Evolutionary conservation across 2,113 vertebrate genomes (phyloP).

Genomic region (Craseonycteris thonglongyai): DNA sequence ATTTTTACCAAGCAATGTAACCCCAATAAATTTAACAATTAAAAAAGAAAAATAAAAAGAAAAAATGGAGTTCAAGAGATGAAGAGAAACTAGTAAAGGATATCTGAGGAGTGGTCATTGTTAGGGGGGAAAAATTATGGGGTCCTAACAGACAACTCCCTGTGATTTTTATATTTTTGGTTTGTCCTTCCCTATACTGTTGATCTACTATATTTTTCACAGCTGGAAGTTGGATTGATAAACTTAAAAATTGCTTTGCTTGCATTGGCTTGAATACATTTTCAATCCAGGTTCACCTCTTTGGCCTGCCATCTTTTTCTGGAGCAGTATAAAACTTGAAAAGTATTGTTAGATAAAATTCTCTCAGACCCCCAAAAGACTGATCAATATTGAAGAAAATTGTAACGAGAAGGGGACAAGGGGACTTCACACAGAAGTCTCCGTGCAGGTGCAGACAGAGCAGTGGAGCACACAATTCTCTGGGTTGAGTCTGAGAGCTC

Average conservation of each 20-base stretch:
- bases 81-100: background rate
- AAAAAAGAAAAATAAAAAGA: too few species aligned
- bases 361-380: background rate
- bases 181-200: background rate
- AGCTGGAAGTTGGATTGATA: background rate
- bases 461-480: background rate
- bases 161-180: background rate
- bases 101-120: background rate
- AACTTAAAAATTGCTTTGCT: background rate
- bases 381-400: background rate
- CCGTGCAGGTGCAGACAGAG: background rate
- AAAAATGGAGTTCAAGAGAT: background rate
- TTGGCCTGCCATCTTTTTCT: background rate
- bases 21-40: too few species aligned
- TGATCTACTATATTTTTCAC: background rate
- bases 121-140: background rate
- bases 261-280: background rate
- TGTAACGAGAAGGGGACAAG: background rate
- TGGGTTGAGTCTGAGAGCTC: background rate
- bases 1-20: too few species aligned
- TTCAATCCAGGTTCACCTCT: background rate
- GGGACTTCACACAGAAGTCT: background rate
- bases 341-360: background rate
- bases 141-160: background rate
- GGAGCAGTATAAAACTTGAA: background rate